Evolutionary conservation across 2,113 vertebrate species (phyloP), one percentile per base, ranked within the genome.

Genomic region (Phylloscopus trochilus): DNA sequence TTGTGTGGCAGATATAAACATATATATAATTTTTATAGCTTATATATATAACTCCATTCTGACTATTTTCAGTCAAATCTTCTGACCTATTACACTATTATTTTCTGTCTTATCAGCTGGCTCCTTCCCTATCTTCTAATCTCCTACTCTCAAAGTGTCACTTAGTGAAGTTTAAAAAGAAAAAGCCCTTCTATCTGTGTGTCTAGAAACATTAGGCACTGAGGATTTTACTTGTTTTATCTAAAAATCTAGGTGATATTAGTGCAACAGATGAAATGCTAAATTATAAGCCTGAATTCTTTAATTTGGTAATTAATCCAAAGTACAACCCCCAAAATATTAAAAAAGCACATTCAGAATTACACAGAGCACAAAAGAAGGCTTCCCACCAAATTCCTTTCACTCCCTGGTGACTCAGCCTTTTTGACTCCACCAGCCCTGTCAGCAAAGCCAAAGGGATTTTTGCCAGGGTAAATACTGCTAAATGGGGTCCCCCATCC

Each of bases 381-480:
- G 78, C 24, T 95, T 88, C 92, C 82, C 90, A 91, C 75, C 2
- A 0, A 91, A 95, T 90, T 95, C 91, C 80, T 96, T 73, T 55
- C 19, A 44, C 55, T 94, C 88, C 75, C 87, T 73, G 80, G 76
- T 3, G 39, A 82, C 78, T 92, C 87, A 87, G 74, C 66, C 59
- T 44, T 85, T 89, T 68, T 76, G 78, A 76, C 67, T 92, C 87
- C 64, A 93, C 49, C 60, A 91, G 78, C 72, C 39, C 18, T 43
- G 74, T 35, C 91, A 85, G 70, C 55, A 92, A 92, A 92, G 87
- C 91, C 90, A 95, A 79, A 66, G 37, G 78, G 87, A 92, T 85
- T 63, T 76, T 88, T 96, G 93, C 94, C 95, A 97, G 89, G n/a
- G 74, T 93, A 96, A 96, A 94, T 64, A 96, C 77, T 46, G 53